These are phyloP conservation scores for Thaleichthys pacificus DNA, from an alignment of 2,797 vertebrate genomes.

Conservation along the genomic window DNA sequence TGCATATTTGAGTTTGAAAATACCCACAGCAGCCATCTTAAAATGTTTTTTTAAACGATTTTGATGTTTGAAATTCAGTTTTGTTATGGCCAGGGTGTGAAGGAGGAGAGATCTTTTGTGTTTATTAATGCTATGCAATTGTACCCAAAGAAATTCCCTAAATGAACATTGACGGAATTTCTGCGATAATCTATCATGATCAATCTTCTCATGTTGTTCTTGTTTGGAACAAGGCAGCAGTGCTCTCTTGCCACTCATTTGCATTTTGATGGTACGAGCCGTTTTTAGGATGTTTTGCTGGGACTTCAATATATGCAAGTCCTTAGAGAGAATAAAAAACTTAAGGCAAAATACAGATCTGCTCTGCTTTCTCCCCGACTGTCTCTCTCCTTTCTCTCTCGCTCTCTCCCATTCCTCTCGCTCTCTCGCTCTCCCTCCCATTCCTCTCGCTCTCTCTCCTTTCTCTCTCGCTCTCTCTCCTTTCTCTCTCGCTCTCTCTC, in stretches of 20 bases:
- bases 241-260: constrained; percentile 4
- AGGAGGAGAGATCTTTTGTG: not conserved
- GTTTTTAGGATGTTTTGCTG: constrained; percentile 18
- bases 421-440: not conserved
- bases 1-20: constrained; percentile 3
- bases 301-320: constrained; percentile 11
- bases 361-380: not conserved
- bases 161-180: not conserved
- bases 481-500: not conserved
- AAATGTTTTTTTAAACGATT: not conserved
- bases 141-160: not conserved
- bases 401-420: not conserved
- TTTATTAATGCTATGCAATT: not conserved
- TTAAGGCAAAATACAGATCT: constrained; percentile 24
- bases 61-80: not conserved
- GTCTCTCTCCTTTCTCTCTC: not conserved
- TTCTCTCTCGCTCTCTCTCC: not conserved
- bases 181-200: not conserved
- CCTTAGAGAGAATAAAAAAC: constrained; percentile 23
- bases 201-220: not conserved
- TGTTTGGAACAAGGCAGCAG: not conserved
- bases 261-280: constrained; percentile 21
- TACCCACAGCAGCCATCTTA: not conserved
- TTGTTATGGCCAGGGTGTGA: not conserved
- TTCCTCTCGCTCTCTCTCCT: not conserved